Conservation (phyloP, 2,113 vertebrate genomes). For the Corythornis vintsioides region DNA sequence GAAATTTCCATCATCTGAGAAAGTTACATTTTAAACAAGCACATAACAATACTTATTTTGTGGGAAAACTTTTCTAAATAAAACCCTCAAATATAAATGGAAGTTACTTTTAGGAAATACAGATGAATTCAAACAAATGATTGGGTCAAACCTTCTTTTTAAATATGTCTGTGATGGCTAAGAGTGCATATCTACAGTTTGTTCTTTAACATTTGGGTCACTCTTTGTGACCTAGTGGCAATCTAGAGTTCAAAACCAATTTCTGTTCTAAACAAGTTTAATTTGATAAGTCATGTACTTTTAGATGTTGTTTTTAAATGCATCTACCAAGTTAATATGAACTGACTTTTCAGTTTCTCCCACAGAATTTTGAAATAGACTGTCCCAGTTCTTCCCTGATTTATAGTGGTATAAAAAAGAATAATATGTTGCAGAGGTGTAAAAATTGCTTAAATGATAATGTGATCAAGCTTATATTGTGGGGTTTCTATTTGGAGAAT, state of each 20-base stretch:
- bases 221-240: neutral
- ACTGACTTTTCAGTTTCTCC: neutral
- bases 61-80: neutral
- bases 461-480: neutral
- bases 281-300: neutral
- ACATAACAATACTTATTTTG: neutral
- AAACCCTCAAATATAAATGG: neutral
- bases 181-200: neutral
- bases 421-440: neutral
- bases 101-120: neutral
- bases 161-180: neutral
- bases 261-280: neutral
- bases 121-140: neutral
- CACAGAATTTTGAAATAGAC: neutral
- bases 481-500: fast-evolving
- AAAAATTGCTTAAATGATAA: neutral
- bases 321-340: neutral
- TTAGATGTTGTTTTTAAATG: neutral
- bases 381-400: neutral
- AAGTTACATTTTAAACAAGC: neutral
- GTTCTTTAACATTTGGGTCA: neutral
- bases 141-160: neutral
- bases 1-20: neutral
- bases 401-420: neutral
- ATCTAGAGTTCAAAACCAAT: neutral